A percentile compares a stretch with the other conserved stretches of the same genome.
phyloP scores from a whole-genome alignment of 2,888 invertebrate genomes.

The Terebella lapidaria region DNA sequence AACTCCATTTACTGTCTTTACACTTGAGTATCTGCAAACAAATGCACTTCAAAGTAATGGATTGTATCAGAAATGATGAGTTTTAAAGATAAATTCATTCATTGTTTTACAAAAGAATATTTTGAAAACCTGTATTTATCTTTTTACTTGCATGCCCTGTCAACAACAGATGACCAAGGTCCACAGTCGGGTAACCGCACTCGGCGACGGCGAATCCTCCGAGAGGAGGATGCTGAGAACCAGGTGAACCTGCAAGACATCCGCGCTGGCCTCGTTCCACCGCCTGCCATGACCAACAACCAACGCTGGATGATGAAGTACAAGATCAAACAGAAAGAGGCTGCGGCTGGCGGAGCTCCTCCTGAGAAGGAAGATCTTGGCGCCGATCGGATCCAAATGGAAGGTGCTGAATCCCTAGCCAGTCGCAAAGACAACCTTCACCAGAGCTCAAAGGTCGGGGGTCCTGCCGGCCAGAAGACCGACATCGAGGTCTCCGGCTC shows the following conservation, averaged over 20 bases:
- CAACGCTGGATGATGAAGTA: slow-evolving; percentile 26
- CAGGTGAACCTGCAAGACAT: background rate
- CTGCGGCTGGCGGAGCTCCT: background rate
- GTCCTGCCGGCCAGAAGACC: background rate
- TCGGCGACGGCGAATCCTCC: slow-evolving; percentile 13
- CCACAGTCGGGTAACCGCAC: background rate
- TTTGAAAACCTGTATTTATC: too few relatives aligned
- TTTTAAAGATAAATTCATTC: too few relatives aligned
- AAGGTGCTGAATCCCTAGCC: background rate
- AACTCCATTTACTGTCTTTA: too few relatives aligned
- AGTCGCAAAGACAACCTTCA: slow-evolving; percentile 3
- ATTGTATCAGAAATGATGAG: too few relatives aligned
- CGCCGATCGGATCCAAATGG: background rate
- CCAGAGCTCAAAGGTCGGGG: background rate
- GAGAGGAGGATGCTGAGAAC: slow-evolving; percentile 16
- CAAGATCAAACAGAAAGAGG: slow-evolving; percentile 19
- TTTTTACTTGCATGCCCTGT: too few relatives aligned
- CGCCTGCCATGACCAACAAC: slow-evolving; percentile 18
- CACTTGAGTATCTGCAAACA: too few relatives aligned
- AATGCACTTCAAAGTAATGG: too few relatives aligned
- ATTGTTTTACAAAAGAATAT: too few relatives aligned
- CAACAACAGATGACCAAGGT: background rate
- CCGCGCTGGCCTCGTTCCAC: background rate
- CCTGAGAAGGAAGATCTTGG: background rate
- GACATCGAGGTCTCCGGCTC: background rate